phyloP scores from a whole-genome alignment of 2,888 invertebrate genomes.

The Aelia acuminata region DNA sequence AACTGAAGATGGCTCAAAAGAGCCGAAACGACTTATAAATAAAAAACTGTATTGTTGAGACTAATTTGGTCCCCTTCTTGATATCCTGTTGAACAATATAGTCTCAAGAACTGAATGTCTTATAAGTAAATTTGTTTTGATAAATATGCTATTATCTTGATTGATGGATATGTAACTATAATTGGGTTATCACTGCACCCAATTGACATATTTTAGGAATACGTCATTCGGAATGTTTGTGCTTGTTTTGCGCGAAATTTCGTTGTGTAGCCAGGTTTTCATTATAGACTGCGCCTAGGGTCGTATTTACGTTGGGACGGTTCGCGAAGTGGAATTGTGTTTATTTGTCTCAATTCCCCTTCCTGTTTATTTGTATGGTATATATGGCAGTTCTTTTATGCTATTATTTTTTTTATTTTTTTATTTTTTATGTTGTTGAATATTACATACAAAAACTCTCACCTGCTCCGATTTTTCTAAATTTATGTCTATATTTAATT shows the following conservation, averaged over 20 bases:
- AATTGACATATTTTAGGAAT: background rate
- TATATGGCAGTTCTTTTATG: background rate
- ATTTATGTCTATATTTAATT: too few species aligned
- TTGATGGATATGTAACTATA: background rate
- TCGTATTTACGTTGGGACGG: background rate
- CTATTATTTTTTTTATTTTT: too few species aligned
- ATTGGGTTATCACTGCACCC: background rate
- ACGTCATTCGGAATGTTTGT: background rate
- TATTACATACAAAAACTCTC: background rate
- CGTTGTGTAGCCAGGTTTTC: background rate
- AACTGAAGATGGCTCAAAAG: too few species aligned
- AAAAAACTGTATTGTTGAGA: too few species aligned
- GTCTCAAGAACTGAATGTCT: too few species aligned
- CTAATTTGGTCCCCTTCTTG: too few species aligned
- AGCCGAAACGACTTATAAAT: too few species aligned
- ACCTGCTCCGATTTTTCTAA: background rate
- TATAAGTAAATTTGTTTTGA: too few species aligned
- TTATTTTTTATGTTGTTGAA: background rate
- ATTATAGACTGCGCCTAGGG: background rate
- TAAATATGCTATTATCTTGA: too few species aligned
- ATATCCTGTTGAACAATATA: too few species aligned
- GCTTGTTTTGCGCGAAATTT: background rate
- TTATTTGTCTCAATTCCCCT: background rate
- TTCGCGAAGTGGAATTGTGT: background rate
- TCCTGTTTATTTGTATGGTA: slow-evolving; percentile 1